These are phyloP conservation scores for Pararge aegeria DNA, from an alignment of 1,140 invertebrate genomes.

Conservation along the genomic window DNA sequence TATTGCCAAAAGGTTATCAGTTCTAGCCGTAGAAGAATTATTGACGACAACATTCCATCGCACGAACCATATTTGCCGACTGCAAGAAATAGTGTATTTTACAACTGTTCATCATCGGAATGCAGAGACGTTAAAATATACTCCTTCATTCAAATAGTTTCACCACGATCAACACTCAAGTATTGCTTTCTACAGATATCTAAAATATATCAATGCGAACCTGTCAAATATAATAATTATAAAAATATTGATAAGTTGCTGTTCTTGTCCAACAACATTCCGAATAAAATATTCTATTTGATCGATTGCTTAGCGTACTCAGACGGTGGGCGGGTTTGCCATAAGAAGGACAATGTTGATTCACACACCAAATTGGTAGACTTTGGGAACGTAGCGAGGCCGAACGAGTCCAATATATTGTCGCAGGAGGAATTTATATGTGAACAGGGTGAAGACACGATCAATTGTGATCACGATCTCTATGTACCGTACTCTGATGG, in stretches of 20 bases:
- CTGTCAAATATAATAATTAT: constrained; percentile 48
- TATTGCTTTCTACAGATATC: constrained; percentile 37
- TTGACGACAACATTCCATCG: constrained; percentile 36
- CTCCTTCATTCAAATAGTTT: constrained; percentile 49
- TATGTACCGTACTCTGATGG: constrained; percentile 44
- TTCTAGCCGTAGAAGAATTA: constrained; percentile 24
- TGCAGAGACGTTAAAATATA: constrained; percentile 40
- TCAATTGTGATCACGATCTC: constrained; percentile 53
- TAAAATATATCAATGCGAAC: constrained; percentile 45
- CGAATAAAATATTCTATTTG: constrained; percentile 51
- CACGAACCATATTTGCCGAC: constrained; percentile 58
- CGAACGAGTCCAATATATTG: constrained; percentile 46
- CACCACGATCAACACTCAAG: constrained; percentile 33
- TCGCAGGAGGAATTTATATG: constrained; percentile 67
- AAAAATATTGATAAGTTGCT: constrained; percentile 62
- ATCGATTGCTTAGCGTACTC: constrained; percentile 62
- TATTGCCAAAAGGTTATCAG: constrained; percentile 37
- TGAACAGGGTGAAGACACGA: constrained; percentile 42
- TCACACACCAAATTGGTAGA: constrained; percentile 52
- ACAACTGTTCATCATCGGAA: constrained; percentile 41
- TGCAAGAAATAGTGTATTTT: constrained; percentile 39
- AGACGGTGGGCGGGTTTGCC: constrained; percentile 55
- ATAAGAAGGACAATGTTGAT: constrained; percentile 47
- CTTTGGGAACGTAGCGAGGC: constrained; percentile 48
- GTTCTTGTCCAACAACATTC: constrained; percentile 52